Percentiles rank a stretch among this genome's conserved stretches.
phyloP scores from a whole-genome alignment of 2,797 vertebrate genomes.

The Prionace glauca region DNA sequence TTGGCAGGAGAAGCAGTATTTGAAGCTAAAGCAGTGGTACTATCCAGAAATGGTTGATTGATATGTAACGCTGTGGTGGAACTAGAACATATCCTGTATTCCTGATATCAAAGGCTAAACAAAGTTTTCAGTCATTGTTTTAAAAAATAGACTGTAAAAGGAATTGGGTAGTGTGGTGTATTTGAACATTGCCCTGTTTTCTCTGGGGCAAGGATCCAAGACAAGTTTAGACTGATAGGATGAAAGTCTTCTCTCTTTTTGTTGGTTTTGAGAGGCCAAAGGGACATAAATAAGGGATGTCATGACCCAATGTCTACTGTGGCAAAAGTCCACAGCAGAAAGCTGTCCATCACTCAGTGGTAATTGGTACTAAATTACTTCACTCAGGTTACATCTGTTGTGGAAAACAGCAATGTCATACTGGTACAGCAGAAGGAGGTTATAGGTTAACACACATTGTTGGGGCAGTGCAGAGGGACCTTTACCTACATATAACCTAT shows the following conservation, averaged over 20 bases:
- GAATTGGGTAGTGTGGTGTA: background rate
- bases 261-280: background rate
- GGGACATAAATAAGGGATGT: background rate
- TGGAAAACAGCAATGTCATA: background rate
- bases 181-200: background rate
- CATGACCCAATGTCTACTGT: conserved; percentile 23
- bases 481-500: background rate
- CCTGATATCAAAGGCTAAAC: background rate
- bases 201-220: background rate
- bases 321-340: background rate
- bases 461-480: background rate
- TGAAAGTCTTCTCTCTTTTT: conserved; percentile 37
- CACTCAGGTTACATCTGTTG: background rate
- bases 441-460: background rate
- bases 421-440: background rate
- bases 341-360: background rate
- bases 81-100: background rate
- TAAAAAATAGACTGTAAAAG: background rate
- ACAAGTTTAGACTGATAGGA: background rate
- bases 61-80: background rate
- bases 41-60: background rate
- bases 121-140: background rate
- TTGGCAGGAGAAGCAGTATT: background rate
- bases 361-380: background rate
- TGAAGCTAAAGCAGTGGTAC: background rate